phyloP scores from a whole-genome alignment of 2,113 vertebrate genomes.

The Oryzias curvinotus region DNA sequence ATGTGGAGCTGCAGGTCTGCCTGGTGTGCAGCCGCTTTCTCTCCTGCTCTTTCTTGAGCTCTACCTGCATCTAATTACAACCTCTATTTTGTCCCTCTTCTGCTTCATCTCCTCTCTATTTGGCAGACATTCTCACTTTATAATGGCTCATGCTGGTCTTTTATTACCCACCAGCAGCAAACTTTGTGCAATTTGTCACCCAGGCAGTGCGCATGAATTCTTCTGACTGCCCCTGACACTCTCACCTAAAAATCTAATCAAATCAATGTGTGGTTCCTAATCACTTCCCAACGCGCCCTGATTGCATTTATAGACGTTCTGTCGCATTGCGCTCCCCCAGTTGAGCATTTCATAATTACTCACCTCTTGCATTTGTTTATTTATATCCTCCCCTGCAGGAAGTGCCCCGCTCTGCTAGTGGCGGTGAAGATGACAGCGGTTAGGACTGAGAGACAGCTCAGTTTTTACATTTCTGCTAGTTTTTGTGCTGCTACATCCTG shows the following conservation, averaged over 20 bases:
- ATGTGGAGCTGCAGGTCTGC: background rate
- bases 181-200: constrained; percentile 55
- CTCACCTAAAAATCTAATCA: constrained; percentile 69
- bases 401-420: constrained; percentile 18
- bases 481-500: too few relatives aligned
- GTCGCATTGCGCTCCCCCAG: constrained; percentile 48
- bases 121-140: constrained; percentile 45
- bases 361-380: constrained; percentile 67
- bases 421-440: constrained; percentile 33
- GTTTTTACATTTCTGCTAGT: too few relatives aligned
- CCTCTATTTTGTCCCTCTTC: constrained; percentile 26
- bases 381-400: constrained; percentile 51
- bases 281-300: constrained; percentile 61
- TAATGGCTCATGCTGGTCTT: constrained; percentile 43
- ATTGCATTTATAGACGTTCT: constrained; percentile 74
- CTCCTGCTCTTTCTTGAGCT: constrained; percentile 10
- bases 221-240: constrained; percentile 43
- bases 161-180: constrained; percentile 60
- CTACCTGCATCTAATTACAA: constrained; percentile 43
- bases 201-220: constrained; percentile 42
- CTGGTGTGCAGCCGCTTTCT: constrained; percentile 3
- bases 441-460: constrained; percentile 8
- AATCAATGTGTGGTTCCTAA: constrained; percentile 58
- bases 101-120: constrained; percentile 20
- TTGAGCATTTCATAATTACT: constrained; percentile 72